phyloP scores from a whole-genome alignment of 2,888 invertebrate species.

The Tipula confusa region DNA sequence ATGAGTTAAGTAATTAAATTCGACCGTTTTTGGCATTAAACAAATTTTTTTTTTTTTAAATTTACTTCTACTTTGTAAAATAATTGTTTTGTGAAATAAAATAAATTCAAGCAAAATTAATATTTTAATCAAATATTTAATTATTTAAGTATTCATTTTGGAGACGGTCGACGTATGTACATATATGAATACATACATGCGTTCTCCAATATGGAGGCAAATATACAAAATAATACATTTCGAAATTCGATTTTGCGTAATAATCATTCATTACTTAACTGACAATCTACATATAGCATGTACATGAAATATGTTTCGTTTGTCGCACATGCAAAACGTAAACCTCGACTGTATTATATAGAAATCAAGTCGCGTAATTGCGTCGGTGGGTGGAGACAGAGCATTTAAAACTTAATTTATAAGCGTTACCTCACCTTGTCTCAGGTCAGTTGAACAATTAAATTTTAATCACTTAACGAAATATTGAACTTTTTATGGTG shows the following conservation, averaged over 20 bases:
- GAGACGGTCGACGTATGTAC: background rate
- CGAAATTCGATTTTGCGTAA: background rate
- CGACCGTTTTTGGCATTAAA: background rate
- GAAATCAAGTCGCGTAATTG: background rate
- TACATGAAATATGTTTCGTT: background rate
- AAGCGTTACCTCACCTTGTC: background rate
- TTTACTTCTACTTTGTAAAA: background rate
- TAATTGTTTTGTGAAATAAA: background rate
- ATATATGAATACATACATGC: background rate
- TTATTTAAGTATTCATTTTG: background rate
- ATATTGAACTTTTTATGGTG: background rate
- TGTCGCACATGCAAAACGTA: background rate
- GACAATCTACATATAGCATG: background rate
- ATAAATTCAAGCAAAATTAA: background rate
- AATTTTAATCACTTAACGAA: background rate
- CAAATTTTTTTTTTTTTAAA: background rate
- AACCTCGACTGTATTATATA: background rate
- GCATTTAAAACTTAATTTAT: background rate
- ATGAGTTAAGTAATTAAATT: background rate
- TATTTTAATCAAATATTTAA: slow-evolving; percentile 20
- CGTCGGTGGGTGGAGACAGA: background rate
- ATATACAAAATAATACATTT: background rate
- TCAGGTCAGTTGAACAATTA: background rate
- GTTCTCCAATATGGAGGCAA: background rate
- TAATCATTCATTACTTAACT: background rate